Base-by-base conservation (phyloP, 2,888 invertebrate species). In the Hyles lineata region DNA sequence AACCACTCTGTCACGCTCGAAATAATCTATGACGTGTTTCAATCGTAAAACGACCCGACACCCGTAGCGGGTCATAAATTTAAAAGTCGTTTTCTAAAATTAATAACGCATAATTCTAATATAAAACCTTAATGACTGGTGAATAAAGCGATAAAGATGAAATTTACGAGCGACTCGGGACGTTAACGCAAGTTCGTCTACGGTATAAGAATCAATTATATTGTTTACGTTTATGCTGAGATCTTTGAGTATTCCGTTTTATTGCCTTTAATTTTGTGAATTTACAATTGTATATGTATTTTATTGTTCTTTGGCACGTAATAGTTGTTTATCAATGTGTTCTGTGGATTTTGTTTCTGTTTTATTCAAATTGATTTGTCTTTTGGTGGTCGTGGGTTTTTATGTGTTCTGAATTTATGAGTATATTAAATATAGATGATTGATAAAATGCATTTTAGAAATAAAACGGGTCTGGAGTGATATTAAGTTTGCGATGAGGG, bases 71-170 rank as follows among this genome's bases (percentile, higher is more conserved):
- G 77, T 80, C 83, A 88, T 92, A 92, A 91, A 92, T 88, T 87
- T 85, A 82, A 87, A 82, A 83, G 84, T 85, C 88, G 87, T 91
- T 92, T 91, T 92, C 90, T 90, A 90, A 92, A 89, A 92, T 92
- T 92, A 92, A 92, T 93, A 92, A 87, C 87, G 90, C 89, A 90
- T 93, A 91, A 91, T 89, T 88, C 86, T 87, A 87, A 88, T 89
- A 90, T 92, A 90, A 92, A 92, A 89, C 89, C 87, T 89, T 92
- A 92, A 93, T 92, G 92, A 92, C 90, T 88, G 88, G 89, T 86
- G 90, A 92, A 93, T 93, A 93, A 89, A 92, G 92, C 89, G 82
- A 92, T 93, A 92, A 92, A 92, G 81, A 74, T 75, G 76, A 85
- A 85, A 92, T 92, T 92, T 93, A 92, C 83, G 83, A 82, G 76